A percentile compares a stretch with the other conserved stretches of the same genome.
Evolutionary conservation across 2,888 invertebrate genomes (phyloP).

Genomic region (Myopa testacea): DNA sequence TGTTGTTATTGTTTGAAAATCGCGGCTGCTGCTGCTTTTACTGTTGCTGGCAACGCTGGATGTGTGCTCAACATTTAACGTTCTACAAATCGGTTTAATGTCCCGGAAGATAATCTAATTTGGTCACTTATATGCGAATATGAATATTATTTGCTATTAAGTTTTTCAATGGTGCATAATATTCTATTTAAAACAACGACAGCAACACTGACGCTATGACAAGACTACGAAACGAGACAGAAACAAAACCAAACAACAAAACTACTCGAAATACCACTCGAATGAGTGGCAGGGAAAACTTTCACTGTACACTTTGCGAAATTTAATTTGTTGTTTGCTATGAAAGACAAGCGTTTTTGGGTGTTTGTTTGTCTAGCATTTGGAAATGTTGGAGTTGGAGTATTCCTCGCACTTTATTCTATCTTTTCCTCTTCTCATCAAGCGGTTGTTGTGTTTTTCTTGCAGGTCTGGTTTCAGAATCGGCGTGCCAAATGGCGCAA

Average conservation of each 20-base stretch:
- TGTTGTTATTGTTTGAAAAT: conserved; percentile 11
- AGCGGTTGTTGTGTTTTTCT: conserved; percentile 49
- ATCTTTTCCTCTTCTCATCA: neutral
- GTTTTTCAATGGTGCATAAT: conserved; percentile 40
- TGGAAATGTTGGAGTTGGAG: too few species aligned
- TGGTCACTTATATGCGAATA: conserved; percentile 68
- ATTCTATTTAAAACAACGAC: neutral
- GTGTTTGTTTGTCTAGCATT: too few species aligned
- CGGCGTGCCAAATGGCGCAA: conserved; percentile 99
- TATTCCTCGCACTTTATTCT: neutral
- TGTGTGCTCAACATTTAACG: conserved; percentile 51
- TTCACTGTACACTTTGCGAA: neutral
- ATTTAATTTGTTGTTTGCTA: too few species aligned
- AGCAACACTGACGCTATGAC: neutral
- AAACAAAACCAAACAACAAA: neutral
- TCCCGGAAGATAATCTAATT: conserved; percentile 68
- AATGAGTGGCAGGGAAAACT: neutral
- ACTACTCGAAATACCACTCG: neutral
- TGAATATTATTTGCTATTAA: conserved; percentile 61
- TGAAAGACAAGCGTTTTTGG: too few species aligned
- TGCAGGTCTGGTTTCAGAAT: conserved; percentile 96
- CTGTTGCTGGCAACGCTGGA: conserved; percentile 37
- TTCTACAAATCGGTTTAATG: conserved; percentile 63
- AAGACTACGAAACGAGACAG: neutral
- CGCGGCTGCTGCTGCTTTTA: conserved; percentile 37